Evolutionary conservation across 2,888 invertebrate genomes (phyloP).

Genomic region (Eupithecia subumbrata): DNA sequence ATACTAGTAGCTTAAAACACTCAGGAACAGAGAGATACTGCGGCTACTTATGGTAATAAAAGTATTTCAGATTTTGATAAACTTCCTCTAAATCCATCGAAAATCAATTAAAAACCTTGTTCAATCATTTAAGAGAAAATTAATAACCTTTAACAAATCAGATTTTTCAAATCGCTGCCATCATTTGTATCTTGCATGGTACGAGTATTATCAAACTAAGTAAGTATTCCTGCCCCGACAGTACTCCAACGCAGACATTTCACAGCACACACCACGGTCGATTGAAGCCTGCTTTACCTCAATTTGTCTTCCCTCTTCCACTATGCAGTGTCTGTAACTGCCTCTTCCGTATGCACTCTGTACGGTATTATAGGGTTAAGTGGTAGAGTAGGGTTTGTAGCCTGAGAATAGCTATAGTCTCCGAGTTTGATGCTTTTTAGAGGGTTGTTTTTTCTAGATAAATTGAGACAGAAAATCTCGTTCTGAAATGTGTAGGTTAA

Average conservation of each 20-base stretch:
- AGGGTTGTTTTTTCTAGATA: background rate
- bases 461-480: no score
- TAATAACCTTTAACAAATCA: no score
- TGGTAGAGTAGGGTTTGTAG: background rate
- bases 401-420: background rate
- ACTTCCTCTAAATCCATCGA: no score
- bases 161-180: no score
- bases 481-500: no score
- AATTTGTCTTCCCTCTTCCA: conserved; percentile 62
- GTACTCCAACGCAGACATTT: conserved; percentile 61
- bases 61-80: no score
- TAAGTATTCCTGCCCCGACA: conserved; percentile 30
- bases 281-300: conserved; percentile 67
- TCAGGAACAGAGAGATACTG: no score
- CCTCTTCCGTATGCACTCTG: conserved; percentile 11
- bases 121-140: no score
- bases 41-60: no score
- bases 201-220: background rate
- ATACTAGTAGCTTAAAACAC: background rate
- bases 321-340: conserved; percentile 24
- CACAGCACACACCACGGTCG: conserved; percentile 66
- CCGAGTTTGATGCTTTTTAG: background rate
- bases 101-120: no score
- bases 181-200: no score
- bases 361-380: conserved; percentile 8